Evolutionary conservation across 2,113 vertebrate species (phyloP).

Genomic region (Riparia riparia): DNA sequence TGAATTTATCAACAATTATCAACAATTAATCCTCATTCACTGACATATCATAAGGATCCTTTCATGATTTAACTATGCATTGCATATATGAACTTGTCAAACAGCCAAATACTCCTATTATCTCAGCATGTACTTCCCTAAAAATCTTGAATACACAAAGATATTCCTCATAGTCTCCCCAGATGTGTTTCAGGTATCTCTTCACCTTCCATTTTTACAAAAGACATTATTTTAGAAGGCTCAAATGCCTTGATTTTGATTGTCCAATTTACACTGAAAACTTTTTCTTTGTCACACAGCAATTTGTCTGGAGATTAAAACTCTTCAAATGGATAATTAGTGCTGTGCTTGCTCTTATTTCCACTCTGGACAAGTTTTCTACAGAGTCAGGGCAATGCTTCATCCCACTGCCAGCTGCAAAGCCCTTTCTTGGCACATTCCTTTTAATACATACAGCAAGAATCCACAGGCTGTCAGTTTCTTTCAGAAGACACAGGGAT

Average conservation of each 20-base stretch:
- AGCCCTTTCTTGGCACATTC: not conserved
- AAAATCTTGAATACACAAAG: not conserved
- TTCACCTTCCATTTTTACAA: not conserved
- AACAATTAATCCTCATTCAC: not conserved
- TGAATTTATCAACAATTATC: not conserved
- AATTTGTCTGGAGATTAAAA: not conserved
- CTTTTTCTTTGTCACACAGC: not conserved
- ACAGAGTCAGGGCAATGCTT: not conserved
- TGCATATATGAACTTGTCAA: accelerated
- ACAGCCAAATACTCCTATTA: not conserved
- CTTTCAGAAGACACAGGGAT: not conserved
- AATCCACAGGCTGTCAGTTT: not conserved
- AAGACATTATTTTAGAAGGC: not conserved
- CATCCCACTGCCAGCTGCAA: not conserved
- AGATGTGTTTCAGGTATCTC: not conserved
- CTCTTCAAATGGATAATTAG: not conserved
- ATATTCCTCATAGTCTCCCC: not conserved
- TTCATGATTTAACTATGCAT: not conserved
- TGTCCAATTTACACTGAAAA: not conserved
- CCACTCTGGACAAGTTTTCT: not conserved
- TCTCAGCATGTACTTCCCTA: not conserved
- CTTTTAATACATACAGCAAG: not conserved
- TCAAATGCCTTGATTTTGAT: not conserved
- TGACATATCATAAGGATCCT: not conserved
- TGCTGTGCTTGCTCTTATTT: not conserved